These are phyloP conservation scores for Rattus norvegicus DNA, from an alignment of 2,113 vertebrate genomes.

Conservation along the genomic window GRCr8 NC_086027.1:30589001-30589500, in stretches of 20 bases:
- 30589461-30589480: not conserved
- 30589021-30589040: not conserved
- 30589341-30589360: not conserved
- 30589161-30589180: not conserved
- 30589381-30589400: not conserved
- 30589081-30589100: not conserved
- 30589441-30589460: constrained; percentile 31
- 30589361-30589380: not conserved
- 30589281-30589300: not conserved
- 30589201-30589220: not conserved
- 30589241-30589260: not conserved
- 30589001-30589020: not conserved
- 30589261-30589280: not conserved
- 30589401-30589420: not conserved
- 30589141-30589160: not conserved
- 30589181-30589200: not conserved
- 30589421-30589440: not conserved
- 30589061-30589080: not conserved
- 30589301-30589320: not conserved
- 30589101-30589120: not conserved
- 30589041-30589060: not conserved
- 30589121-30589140: not conserved
- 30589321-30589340: not conserved
- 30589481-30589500: too few species aligned
- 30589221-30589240: not conserved